Conservation (phyloP, 1,140 invertebrate species). For the Heliothis subflexa region DNA sequence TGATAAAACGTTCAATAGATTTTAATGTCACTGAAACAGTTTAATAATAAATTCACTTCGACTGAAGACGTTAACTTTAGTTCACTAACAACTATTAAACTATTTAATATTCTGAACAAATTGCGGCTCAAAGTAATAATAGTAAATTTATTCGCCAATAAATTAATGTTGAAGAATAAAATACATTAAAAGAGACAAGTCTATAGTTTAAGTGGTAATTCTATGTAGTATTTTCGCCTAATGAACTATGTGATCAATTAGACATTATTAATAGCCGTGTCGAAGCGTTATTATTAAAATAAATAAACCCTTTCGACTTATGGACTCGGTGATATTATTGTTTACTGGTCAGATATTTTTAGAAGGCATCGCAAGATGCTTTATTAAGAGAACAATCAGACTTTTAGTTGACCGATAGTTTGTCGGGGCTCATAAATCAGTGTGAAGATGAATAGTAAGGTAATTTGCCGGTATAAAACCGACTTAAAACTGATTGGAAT, state of each 20-base stretch:
- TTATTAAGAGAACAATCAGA: too few species aligned
- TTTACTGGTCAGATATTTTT: not conserved
- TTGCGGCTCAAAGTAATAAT: not conserved
- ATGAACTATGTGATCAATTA: slow-evolving; percentile 63
- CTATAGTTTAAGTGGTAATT: slow-evolving; percentile 36
- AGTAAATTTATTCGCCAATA: not conserved
- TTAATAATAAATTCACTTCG: too few species aligned
- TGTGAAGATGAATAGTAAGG: too few species aligned
- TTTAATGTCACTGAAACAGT: too few species aligned
- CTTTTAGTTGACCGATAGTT: too few species aligned
- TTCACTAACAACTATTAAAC: too few species aligned
- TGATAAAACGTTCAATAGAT: too few species aligned
- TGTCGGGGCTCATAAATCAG: too few species aligned
- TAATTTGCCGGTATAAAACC: too few species aligned
- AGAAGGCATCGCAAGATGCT: not conserved
- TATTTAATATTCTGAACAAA: not conserved
- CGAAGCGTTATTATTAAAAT: slow-evolving; percentile 51
- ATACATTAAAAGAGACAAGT: slow-evolving; percentile 30
- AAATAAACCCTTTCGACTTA: slow-evolving; percentile 46
- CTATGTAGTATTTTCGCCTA: slow-evolving; percentile 53
- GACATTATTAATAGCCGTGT: slow-evolving; percentile 48
- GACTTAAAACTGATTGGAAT: too few species aligned
- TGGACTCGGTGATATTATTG: not conserved
- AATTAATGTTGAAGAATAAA: not conserved
- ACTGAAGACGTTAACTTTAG: too few species aligned